Base-by-base conservation (phyloP, 2,888 invertebrate species). In the Apodemia duryi region DNA sequence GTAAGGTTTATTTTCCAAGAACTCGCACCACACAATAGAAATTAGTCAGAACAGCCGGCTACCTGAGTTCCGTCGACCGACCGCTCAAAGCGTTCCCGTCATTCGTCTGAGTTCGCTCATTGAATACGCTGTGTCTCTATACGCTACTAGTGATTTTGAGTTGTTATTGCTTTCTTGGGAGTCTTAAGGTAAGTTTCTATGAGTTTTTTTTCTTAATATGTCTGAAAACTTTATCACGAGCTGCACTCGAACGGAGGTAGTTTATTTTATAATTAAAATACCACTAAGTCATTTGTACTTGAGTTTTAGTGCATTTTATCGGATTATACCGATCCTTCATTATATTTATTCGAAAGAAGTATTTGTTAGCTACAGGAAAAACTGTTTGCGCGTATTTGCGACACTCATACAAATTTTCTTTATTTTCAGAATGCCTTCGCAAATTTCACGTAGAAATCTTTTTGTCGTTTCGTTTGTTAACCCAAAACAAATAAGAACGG, bases 261-360 rank as follows among this genome's bases (percentile, higher is more conserved):
- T 35, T 9, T 60, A 57, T 29, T 60, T 60, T 35, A 35, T 60
- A 29, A 38, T 21, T 38, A 38, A 60, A 60, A 60, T 60, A 60
- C 29, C 10, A 10, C 43, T 43, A 60, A 60, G 60, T 60, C 60
- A 60, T 60, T 60, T 60, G 60, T 60, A 35, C 32, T 60, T 32
- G 60, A 60, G 60, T 32, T 60, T 63, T 63, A 63, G 63, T 63
- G 35, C 35, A 63, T 63, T 63, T 49, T 63, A 63, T 52, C 54
- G 57, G 21, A 63, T 32, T 63, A 63, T 63, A 63, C 63, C 21
- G 63, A 63, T 63, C 41, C 63, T 41, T 54, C 54, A 38, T 63
- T 54, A 63, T 63, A 63, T 63, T 63, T 63, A 54, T 52, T 54
- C 32, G 63, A 63, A 54, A 63, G 54, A 63, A 63, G 51, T 63